Base-by-base conservation (phyloP, 2,888 invertebrate genomes). In the Creontiades dilutus region DNA sequence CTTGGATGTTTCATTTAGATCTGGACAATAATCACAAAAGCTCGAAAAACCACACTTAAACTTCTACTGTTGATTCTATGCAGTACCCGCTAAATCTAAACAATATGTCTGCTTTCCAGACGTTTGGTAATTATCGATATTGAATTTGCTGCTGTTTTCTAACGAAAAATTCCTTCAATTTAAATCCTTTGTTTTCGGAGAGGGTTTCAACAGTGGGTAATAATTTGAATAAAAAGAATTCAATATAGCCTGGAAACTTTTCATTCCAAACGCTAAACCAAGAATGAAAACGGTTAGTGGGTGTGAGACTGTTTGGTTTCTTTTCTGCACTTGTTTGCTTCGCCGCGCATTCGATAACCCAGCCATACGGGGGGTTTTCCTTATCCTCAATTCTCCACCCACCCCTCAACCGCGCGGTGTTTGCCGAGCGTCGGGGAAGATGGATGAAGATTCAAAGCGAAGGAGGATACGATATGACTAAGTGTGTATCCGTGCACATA, bases 371-470 rank as follows among this genome's bases (percentile, higher is more conserved):
- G 37, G 37, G 87, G 87, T 76, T 76, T 88, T 75, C 23, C 86
- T 86, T 86, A 86, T 86, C 86, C 86, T 13, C 16, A 12, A 19
- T 2, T 23, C 61, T 48, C 14, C 23, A 14, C 13, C 84, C 86
- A 52, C 84, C 61, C 19, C 61, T n/a, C 61, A 14, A 16, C 61
- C 57, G 27, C 52, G 14, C 12, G 78, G 48, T 88, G 80, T 88
- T 88, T 88, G 78, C 88, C 37, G 27, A 78, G 78, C 88, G 76
- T 88, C 88, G 78, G 78, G 78, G 80, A 88, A 88, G 88, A 88
- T 80, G 88, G 88, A 88, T 88, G 88, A 80, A 88, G 88, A 88
- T 88, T 78, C 80, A 52, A 46, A 55, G 88, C 52, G 48, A 23
- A 76, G 88, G 80, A 85, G 85, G 57, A 85, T 76, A 47, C 86